Base-by-base conservation (phyloP, 2,888 invertebrate species). In the Hirudinaria manillensis region DNA sequence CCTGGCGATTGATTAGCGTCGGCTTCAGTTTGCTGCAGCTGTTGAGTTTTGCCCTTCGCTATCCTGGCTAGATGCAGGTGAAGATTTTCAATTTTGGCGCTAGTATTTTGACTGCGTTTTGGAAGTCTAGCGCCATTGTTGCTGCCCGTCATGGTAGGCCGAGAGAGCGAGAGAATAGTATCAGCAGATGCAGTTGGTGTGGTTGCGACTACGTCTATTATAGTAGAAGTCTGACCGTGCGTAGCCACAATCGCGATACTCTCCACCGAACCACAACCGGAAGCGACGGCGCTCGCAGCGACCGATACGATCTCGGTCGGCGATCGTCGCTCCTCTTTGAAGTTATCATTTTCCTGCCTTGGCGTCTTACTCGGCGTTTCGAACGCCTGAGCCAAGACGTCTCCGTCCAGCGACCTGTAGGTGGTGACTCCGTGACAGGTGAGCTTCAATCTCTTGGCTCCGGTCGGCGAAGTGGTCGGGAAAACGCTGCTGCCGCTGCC, bases 351-450 rank as follows among this genome's bases (percentile, higher is more conserved):
- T 6, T 45, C 45, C 45, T 45, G 45, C 13, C 45, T 45, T 10
- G 45, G 45, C 45, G 45, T 45, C 45, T 45, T 45, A 45, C 45
- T 16, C 3, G 45, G 45, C 45, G 45, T 16, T 45, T 45, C 45
- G 10, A 61, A 61, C 29, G 29, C 29, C 29, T 61, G 61, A 7
- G 61, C 24, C 19, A 61, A n/a, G 61, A 61, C 10, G 61, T 34
- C 68, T 6, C 36, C 68, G 36, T 70, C 75, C 16, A 75, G 56
- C 32, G 75, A 66, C n/a, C 75, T 65, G 21, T 75, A 75, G 21
- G 66, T 68, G 1, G 75, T 75, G 16, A 75, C 55, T 0, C 75
- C 75, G 45, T 75, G 70, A 27, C 75, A 75, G 34, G 66, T 75
- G 32, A 75, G 70, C 29, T 75, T 75, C 70, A 75, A 34, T 45